A percentile compares a stretch with the other conserved stretches of the same genome.
phyloP scores from a whole-genome alignment of 2,113 vertebrate species.

The Gavia stellata region DNA sequence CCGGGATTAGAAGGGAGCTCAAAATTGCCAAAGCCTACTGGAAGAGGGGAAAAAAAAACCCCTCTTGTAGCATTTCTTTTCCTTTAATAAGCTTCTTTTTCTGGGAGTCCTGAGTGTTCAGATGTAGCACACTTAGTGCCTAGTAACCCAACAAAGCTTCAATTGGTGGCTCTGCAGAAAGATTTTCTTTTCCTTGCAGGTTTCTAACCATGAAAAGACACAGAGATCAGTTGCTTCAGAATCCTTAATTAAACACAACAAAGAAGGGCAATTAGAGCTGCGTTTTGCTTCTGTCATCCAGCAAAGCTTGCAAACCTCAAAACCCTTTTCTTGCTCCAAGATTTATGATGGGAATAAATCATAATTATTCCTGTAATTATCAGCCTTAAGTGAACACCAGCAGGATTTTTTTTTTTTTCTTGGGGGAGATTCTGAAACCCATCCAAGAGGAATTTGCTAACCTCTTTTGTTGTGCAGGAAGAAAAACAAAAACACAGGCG shows the following conservation, averaged over 20 bases:
- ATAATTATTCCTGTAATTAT: constrained; percentile 25
- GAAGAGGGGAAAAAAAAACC: constrained; percentile 1
- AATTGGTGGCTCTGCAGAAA: constrained; percentile 66
- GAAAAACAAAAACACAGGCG: not conserved
- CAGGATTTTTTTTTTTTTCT: not conserved
- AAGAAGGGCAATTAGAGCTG: constrained; percentile 67
- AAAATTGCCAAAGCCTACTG: constrained; percentile 49
- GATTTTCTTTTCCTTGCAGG: constrained; percentile 66
- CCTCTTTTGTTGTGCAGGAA: not conserved
- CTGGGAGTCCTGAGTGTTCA: constrained; percentile 65
- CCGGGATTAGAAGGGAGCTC: constrained; percentile 64
- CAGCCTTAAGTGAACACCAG: not conserved
- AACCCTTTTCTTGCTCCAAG: not conserved
- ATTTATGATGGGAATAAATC: constrained; percentile 47
- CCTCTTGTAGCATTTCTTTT: constrained; percentile 52
- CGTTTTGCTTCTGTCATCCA: constrained; percentile 41
- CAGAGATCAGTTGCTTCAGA: constrained; percentile 72
- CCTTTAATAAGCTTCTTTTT: constrained; percentile 67
- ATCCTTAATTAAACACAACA: constrained; percentile 69
- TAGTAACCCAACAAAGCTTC: constrained; percentile 79
- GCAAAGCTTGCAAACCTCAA: constrained; percentile 22
- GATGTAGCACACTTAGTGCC: constrained; percentile 68
- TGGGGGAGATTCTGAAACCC: not conserved
- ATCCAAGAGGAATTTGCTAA: not conserved
- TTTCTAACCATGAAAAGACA: constrained; percentile 70